Evolutionary conservation across 2,113 vertebrate species (phyloP).

Genomic region (Tragulus kanchil): DNA sequence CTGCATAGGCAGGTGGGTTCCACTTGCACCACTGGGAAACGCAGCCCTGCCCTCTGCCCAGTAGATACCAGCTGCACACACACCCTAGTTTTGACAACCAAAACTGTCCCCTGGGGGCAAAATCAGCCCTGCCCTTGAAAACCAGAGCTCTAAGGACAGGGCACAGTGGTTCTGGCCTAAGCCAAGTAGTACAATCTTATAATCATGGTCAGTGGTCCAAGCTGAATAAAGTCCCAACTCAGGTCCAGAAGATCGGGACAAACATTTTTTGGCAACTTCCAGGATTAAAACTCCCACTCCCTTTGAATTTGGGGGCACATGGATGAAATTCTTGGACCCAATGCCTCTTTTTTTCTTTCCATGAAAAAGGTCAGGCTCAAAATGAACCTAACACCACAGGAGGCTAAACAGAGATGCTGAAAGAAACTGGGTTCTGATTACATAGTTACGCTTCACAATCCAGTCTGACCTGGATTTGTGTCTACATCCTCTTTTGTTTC

Average conservation of each 20-base stretch:
- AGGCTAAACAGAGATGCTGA: neutral
- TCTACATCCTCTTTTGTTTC: neutral
- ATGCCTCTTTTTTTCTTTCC: neutral
- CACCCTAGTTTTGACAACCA: neutral
- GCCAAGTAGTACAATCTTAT: too few species aligned
- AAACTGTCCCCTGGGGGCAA: neutral
- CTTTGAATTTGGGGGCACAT: neutral
- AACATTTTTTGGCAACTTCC: neutral
- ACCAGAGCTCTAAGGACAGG: neutral
- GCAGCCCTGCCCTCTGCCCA: neutral
- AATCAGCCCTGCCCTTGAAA: neutral
- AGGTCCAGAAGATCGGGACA: neutral
- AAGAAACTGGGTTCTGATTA: constrained; percentile 29
- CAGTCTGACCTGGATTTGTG: neutral
- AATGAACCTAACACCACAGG: neutral
- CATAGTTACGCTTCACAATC: neutral
- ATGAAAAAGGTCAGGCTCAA: neutral
- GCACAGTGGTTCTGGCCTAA: neutral
- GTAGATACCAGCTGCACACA: neutral
- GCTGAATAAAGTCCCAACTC: neutral
- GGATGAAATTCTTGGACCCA: neutral
- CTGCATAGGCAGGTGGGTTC: neutral
- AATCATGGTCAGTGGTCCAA: neutral
- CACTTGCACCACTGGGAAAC: neutral
- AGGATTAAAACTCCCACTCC: neutral